phyloP scores from a whole-genome alignment of 2,113 vertebrate genomes.

The Ictalurus punctatus region DNA sequence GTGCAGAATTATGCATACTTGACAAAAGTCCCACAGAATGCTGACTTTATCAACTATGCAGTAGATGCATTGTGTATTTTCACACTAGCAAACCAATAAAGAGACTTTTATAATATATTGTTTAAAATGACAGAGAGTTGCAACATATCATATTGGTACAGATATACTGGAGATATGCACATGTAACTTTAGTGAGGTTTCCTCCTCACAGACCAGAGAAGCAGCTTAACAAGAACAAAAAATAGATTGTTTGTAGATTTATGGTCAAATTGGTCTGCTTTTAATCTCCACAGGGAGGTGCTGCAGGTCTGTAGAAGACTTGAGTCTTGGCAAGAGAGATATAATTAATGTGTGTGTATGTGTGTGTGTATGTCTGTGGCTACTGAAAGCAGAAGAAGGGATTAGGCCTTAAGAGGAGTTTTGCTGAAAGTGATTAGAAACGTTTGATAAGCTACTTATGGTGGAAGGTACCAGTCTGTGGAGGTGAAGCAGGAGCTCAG shows the following conservation, averaged over 20 bases:
- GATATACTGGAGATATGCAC: not conserved
- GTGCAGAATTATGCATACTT: not conserved
- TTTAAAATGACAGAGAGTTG: not conserved
- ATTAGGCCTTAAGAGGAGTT: conserved; percentile 5
- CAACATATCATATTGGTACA: not conserved
- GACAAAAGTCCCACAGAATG: not conserved
- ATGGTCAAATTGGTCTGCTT: not conserved
- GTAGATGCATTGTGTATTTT: not conserved
- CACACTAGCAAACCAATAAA: not conserved
- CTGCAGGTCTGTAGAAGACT: conserved; percentile 22
- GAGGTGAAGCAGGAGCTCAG: not conserved
- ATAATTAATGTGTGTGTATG: conserved; percentile 2
- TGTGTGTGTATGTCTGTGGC: conserved; percentile 9
- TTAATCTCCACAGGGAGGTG: conserved; percentile 37
- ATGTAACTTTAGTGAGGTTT: not conserved
- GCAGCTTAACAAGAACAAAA: not conserved
- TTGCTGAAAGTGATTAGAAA: conserved; percentile 39
- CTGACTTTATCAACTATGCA: not conserved
- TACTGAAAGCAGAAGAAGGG: conserved; percentile 29
- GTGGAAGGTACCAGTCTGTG: not conserved
- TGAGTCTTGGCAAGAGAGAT: not conserved
- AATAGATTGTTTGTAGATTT: not conserved
- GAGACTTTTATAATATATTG: not conserved
- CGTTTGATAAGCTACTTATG: conserved; percentile 27
- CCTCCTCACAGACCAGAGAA: not conserved